Evolutionary conservation across 2,888 invertebrate species (phyloP).

Genomic region (Microchrysa polita): DNA sequence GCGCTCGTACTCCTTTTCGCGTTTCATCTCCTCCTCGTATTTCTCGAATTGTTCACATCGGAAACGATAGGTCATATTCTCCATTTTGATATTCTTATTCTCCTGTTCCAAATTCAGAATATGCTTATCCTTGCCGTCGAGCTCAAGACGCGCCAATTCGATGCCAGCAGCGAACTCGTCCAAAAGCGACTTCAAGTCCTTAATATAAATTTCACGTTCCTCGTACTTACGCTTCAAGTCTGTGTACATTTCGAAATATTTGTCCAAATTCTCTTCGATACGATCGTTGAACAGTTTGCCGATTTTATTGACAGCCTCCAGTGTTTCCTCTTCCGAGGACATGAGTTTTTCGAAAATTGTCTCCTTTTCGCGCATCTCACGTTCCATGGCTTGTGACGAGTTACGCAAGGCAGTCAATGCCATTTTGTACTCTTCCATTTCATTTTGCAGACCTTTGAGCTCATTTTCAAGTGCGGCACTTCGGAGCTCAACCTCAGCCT

Average conservation of each 20-base stretch:
- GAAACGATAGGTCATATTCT: conserved; percentile 61
- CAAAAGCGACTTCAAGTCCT: conserved; percentile 63
- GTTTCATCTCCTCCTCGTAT: conserved; percentile 30
- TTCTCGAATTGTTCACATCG: conserved; percentile 49
- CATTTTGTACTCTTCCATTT: conserved; percentile 58
- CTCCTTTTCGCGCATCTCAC: conserved; percentile 64
- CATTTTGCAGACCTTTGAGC: conserved; percentile 55
- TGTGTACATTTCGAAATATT: conserved; percentile 62
- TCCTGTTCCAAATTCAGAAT: conserved; percentile 60
- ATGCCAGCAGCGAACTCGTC: conserved; percentile 64
- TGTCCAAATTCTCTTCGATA: conserved; percentile 61
- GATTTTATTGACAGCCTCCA: conserved; percentile 64
- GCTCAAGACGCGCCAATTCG: conserved; percentile 62
- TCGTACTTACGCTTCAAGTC: conserved; percentile 63
- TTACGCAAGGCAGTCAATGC: conserved; percentile 56
- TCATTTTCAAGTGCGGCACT: conserved; percentile 58
- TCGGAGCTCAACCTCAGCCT: conserved; percentile 59
- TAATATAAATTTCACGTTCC: conserved; percentile 62
- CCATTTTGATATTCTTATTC: conserved; percentile 62
- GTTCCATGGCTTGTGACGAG: conserved; percentile 60
- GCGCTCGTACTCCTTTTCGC: conserved; percentile 12
- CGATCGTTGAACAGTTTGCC: conserved; percentile 64
- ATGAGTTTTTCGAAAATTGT: conserved; percentile 61
- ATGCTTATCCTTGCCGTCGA: conserved; percentile 62
- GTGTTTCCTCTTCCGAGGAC: conserved; percentile 62